Base-by-base conservation (phyloP, 1,140 invertebrate species). In the Nasonia vitripennis region DNA sequence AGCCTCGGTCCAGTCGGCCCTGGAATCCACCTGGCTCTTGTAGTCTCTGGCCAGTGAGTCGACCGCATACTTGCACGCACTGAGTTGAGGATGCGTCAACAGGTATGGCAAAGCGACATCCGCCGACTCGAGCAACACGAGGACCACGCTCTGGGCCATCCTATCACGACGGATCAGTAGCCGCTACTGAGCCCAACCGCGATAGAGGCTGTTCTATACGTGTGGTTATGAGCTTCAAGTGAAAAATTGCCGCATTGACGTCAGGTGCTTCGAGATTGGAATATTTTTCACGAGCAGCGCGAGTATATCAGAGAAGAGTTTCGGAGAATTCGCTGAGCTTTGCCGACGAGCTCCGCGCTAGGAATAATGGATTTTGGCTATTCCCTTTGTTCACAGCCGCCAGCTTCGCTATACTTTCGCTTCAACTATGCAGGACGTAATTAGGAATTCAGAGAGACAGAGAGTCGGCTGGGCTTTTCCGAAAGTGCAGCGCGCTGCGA, bases 221-320 rank as follows among this genome's bases (percentile, higher is more conserved):
- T 34, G 73, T 37, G 81, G 48, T 6, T 27, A 20, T 20, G 27
- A 55, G 73, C 34, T 20, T 62, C 11, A 80, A 85, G 83, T 85
- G 83, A 73, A 85, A 62, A 45, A 85, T 85, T 85, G 67, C 17
- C 17, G 55, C 55, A 62, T 62, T 62, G 55, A 62, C 55, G 55
- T 62, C 48, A 51, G 48, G 48, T 51, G 14, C 48, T 2, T 51
- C 12, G 48, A 51, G 48, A 51, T 51, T 17, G 48, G 14, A 14
- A 51, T 17, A 48, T 27, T 77, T 51, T 37, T 23, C 45, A 62
- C 55, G 55, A 23, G 17, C 2, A 2, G 68, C 7, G 11, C 10
- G 45, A 14, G 71, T 51, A 51, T 12, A 51, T 17, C 0, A 51
- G 48, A 51, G 48, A n/a, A 14, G 48, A 45, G 17, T 75, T 45